phyloP scores from a whole-genome alignment of 2,113 vertebrate genomes.

The Dasyurus viverrinus region DNA sequence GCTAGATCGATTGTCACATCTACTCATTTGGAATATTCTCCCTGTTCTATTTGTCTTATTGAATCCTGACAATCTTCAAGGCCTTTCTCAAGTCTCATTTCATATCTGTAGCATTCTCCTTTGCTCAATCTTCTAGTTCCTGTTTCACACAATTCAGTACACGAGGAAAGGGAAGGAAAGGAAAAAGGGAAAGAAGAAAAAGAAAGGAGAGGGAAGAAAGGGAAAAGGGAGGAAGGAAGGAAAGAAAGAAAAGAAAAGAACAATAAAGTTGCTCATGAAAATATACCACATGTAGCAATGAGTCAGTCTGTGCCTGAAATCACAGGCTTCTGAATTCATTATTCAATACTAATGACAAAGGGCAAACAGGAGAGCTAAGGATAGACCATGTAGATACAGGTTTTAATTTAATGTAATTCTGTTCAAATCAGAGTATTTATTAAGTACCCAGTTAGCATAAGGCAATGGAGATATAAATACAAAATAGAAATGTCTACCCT shows the following conservation, averaged over 20 bases:
- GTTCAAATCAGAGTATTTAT: not conserved
- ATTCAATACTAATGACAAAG: not conserved
- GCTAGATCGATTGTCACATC: not conserved
- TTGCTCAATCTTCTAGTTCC: not conserved
- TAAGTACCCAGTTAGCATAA: not conserved
- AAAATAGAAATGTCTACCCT: not conserved
- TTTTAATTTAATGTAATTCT: not conserved
- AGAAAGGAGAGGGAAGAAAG: not conserved
- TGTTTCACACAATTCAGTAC: not conserved
- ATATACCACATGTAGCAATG: not conserved
- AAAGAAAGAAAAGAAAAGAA: not conserved
- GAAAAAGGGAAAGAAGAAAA: not conserved
- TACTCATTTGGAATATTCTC: not conserved
- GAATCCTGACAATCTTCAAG: constrained; percentile 18
- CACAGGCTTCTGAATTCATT: not conserved
- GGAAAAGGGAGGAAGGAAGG: not conserved
- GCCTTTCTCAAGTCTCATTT: constrained; percentile 32
- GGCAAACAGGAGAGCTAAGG: not conserved
- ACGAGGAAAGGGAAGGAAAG: not conserved
- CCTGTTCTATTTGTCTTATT: constrained; percentile 11
- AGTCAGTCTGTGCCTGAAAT: not conserved
- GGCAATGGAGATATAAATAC: not conserved
- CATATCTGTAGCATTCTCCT: constrained; percentile 25
- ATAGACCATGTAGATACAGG: not conserved
- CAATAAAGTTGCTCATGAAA: not conserved